Evolutionary conservation across 2,888 invertebrate species (phyloP).

Genomic region (Aleiodes leptofemur): DNA sequence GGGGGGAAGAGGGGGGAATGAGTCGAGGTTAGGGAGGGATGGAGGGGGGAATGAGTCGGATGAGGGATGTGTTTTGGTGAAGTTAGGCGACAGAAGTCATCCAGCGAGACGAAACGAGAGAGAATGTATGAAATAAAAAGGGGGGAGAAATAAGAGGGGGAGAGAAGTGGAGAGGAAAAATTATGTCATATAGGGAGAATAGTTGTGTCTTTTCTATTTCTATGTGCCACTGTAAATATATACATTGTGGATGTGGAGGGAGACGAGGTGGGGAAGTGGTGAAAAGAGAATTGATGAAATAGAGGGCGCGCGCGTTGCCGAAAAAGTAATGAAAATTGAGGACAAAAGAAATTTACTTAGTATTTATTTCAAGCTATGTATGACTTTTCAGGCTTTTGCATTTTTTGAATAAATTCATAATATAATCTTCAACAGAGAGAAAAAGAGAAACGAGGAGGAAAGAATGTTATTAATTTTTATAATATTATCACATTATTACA

Average conservation of each 20-base stretch:
- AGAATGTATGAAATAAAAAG: constrained; percentile 39
- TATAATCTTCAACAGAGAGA: too few relatives aligned
- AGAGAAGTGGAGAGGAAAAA: constrained; percentile 58
- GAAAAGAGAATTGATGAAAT: constrained; percentile 63
- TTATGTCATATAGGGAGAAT: constrained; percentile 70
- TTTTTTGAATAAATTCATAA: too few relatives aligned
- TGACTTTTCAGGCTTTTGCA: too few relatives aligned
- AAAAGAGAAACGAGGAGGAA: too few relatives aligned
- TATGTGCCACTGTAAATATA: constrained; percentile 61
- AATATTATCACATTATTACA: too few relatives aligned
- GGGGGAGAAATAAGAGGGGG: too few relatives aligned
- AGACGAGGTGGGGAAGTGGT: not conserved
- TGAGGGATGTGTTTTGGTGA: constrained; percentile 60
- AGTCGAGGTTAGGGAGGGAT: not conserved
- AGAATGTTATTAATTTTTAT: too few relatives aligned
- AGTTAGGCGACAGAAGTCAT: constrained; percentile 75
- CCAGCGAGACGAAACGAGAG: constrained; percentile 71
- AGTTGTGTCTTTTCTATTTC: constrained; percentile 22
- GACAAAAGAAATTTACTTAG: not conserved
- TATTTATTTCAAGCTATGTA: not conserved
- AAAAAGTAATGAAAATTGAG: constrained; percentile 44
- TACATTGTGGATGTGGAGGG: constrained; percentile 60
- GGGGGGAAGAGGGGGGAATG: constrained; percentile 33
- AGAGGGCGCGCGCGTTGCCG: constrained; percentile 59
- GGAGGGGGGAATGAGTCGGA: constrained; percentile 11